Conservation (phyloP, 2,888 invertebrate genomes). For the Cyclophora punctaria region DNA sequence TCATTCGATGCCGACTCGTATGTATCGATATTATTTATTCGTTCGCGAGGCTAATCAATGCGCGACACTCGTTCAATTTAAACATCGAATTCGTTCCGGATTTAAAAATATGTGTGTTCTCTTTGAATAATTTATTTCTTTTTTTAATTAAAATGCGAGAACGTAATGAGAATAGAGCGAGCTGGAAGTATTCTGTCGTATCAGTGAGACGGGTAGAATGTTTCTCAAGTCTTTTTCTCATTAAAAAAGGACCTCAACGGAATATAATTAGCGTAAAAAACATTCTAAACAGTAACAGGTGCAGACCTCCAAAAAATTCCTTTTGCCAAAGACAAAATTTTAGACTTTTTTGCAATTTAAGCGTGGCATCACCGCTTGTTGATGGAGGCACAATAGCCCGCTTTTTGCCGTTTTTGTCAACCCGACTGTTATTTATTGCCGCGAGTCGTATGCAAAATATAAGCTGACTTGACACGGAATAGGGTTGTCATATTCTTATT, state of each 20-base stretch:
- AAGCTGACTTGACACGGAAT: slow-evolving; percentile 40
- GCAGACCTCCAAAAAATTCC: background rate
- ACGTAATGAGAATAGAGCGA: no score
- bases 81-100: slow-evolving; percentile 41
- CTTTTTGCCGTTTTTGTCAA: slow-evolving; percentile 40
- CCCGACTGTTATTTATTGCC: slow-evolving; percentile 52
- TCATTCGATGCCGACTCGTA: slow-evolving; percentile 42
- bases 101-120: background rate
- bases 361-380: slow-evolving; percentile 10
- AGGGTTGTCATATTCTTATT: slow-evolving; percentile 32
- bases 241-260: background rate
- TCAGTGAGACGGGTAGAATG: no score
- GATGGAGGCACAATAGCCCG: slow-evolving; percentile 45
- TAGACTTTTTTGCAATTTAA: slow-evolving; percentile 14
- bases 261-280: background rate
- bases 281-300: slow-evolving; percentile 4
- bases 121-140: background rate
- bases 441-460: slow-evolving; percentile 54
- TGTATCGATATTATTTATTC: slow-evolving; percentile 56
- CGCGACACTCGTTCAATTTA: slow-evolving; percentile 51
- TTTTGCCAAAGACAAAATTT: slow-evolving; percentile 3
- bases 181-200: no score
- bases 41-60: slow-evolving; percentile 60
- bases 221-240: no score
- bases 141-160: background rate